Base-by-base conservation (phyloP, 2,888 invertebrate genomes). In the Diaperis boleti region DNA sequence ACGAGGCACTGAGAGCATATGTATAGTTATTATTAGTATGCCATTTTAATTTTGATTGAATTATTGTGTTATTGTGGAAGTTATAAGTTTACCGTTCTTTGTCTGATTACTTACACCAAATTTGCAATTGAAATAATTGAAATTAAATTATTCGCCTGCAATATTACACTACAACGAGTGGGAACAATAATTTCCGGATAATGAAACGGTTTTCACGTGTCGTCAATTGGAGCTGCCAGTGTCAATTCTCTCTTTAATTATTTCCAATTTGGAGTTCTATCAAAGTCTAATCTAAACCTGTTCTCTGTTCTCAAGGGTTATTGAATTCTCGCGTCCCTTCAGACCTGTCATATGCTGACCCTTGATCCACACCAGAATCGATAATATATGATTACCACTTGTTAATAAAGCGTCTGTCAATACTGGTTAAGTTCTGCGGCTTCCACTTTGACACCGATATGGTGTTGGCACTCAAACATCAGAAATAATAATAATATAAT, bases 261-360 rank as follows among this genome's bases (percentile, higher is more conserved):
- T 29, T 26, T 42, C 39, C 29, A 29, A 42, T 42, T 14, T 39
- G 37, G 17, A 15, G 17, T 42, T 42, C 29, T 54, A 54, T 54
- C 41, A 54, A 14, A 17, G 35, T 37, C 33, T 59, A 59, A 59
- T 59, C 49, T 29, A 41, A 29, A 42, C 42, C 41, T 31, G 47
- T 57, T 20, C 29, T 41, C 50, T 17, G 29, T 59, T 15, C 35
- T 47, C 57, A 31, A 17, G 37, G 47, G 49, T 59, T 59, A 59
- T 59, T 59, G 49, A 59, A 59, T 59, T 59, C 57, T 22, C 37
- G 29, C 45, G 49, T 59, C 47, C 10, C 47, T 55, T 11, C 18
- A 26, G 39, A 39, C 15, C 13, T 52, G 52, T 52, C 54, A 42
- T 42, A 54, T 42, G 18, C 41, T 54, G 54, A 41, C 41, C 54